These are phyloP conservation scores for Phrynocephalus guinanensis DNA, from an alignment of 2,797 vertebrate genomes.

Conservation along the genomic window DNA sequence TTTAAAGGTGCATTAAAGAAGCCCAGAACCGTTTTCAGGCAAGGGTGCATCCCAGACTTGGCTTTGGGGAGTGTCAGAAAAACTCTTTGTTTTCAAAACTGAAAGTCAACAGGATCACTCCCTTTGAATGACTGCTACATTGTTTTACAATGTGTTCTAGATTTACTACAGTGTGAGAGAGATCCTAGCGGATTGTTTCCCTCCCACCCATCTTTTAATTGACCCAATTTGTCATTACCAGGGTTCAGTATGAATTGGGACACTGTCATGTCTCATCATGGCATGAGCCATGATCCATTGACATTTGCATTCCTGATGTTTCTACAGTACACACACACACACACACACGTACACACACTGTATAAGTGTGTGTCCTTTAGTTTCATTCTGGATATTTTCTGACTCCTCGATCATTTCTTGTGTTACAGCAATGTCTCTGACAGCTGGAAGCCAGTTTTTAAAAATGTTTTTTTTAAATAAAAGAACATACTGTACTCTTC, in stretches of 20 bases:
- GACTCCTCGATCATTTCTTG: not conserved
- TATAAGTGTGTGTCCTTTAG: not conserved
- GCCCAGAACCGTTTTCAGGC: not conserved
- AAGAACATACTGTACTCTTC: not conserved
- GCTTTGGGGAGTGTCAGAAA: not conserved
- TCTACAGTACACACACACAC: not conserved
- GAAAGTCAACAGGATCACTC: not conserved
- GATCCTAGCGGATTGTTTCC: not conserved
- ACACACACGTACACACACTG: too few relatives aligned
- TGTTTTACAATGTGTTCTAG: not conserved
- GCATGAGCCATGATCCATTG: conserved; percentile 15
- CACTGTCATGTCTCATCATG: not conserved
- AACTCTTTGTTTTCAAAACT: not conserved
- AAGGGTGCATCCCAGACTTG: not conserved
- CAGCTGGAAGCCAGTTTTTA: not conserved
- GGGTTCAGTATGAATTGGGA: not conserved
- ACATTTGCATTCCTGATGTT: not conserved
- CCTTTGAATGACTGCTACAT: not conserved
- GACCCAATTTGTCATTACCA: not conserved
- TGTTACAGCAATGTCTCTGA: not conserved
- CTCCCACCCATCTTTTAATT: not conserved
- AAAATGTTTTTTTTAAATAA: not conserved
- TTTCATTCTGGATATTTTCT: not conserved
- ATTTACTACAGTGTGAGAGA: not conserved
- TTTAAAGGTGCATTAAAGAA: not conserved